phyloP scores from a whole-genome alignment of 2,888 invertebrate genomes.

The Cynaeus angustus region DNA sequence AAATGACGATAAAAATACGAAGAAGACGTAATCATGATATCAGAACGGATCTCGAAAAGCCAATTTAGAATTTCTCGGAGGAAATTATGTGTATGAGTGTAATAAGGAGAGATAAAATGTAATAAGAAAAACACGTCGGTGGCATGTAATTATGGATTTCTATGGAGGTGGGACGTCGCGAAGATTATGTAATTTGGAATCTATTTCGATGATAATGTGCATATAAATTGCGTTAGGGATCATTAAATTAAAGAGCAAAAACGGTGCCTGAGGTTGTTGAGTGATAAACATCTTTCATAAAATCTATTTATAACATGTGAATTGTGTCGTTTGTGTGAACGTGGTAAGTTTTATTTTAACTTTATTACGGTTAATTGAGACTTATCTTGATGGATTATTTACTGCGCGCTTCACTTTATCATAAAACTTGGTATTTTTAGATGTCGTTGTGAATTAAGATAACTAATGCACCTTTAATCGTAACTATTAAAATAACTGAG shows the following conservation, averaged over 20 bases:
- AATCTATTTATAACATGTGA: not conserved
- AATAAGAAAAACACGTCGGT: conserved; percentile 11
- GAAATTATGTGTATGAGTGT: conserved; percentile 6
- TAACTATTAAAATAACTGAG: no score
- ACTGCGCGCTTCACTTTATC: not conserved
- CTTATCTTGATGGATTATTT: conserved; percentile 1
- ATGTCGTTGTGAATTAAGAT: no score
- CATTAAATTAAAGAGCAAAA: conserved; percentile 29
- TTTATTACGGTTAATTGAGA: not conserved
- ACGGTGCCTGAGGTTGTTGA: conserved; percentile 5
- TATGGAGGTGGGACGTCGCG: conserved; percentile 4
- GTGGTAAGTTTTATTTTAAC: not conserved
- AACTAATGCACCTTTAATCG: no score
- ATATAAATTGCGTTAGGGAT: conserved; percentile 21
- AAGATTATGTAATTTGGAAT: conserved; percentile 16
- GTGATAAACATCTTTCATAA: not conserved
- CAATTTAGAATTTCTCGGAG: conserved; percentile 23
- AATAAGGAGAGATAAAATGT: conserved; percentile 6
- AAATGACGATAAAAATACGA: conserved; percentile 10
- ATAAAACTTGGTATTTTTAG: no score
- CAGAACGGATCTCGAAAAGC: conserved; percentile 10
- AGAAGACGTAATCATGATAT: conserved; percentile 14
- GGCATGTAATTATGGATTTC: conserved; percentile 17
- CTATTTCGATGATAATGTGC: conserved; percentile 28
- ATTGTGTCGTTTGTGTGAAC: conserved; percentile 4